Evolutionary conservation across 2,888 invertebrate species (phyloP).

Genomic region (Synergus umbraculus): DNA sequence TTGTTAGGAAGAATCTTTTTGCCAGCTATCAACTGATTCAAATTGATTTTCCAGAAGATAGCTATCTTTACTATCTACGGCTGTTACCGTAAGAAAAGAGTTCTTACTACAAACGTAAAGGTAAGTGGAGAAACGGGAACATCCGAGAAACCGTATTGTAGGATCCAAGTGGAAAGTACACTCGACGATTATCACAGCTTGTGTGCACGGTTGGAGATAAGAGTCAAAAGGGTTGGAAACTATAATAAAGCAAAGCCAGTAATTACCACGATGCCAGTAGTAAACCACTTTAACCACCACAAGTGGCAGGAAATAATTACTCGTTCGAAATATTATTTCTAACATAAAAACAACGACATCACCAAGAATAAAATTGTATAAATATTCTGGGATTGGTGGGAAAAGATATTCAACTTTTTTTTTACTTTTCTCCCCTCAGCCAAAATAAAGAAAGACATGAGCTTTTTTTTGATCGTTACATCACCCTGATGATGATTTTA

Average conservation of each 20-base stretch:
- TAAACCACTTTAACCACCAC: neutral
- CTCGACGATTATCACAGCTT: conserved; percentile 30
- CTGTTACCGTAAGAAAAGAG: neutral
- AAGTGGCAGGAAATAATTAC: neutral
- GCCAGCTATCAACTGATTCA: neutral
- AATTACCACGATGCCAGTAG: neutral
- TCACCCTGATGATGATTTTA: conserved; percentile 47
- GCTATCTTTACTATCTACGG: neutral
- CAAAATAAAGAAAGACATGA: neutral
- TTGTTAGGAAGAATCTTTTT: neutral
- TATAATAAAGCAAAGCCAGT: conserved; percentile 14
- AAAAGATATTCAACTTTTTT: neutral
- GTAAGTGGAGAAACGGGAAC: conserved; percentile 33
- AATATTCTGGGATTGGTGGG: neutral
- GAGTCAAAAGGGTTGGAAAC: conserved; percentile 16
- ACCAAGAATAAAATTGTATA: neutral
- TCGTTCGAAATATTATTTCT: neutral
- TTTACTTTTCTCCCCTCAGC: neutral
- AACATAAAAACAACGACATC: neutral
- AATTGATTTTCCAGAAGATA: neutral
- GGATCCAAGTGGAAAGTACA: conserved; percentile 34
- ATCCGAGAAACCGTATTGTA: conserved; percentile 34
- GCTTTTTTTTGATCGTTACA: neutral
- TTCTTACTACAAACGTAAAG: neutral
- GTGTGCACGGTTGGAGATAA: conserved; percentile 22